Base-by-base conservation (phyloP, 2,888 invertebrate species). In the Meghimatium bilineatum region DNA sequence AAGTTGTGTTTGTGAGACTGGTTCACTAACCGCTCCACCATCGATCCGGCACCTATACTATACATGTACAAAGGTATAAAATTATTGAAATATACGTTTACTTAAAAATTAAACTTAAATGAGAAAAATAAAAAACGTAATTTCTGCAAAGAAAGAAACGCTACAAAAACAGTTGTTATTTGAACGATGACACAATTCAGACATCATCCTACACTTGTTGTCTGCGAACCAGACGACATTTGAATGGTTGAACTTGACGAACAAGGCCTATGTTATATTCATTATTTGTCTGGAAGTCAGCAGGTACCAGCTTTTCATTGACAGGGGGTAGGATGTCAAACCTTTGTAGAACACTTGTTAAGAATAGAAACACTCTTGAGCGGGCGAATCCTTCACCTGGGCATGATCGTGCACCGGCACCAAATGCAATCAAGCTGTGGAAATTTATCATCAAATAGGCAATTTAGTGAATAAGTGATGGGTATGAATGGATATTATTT, bases 321-420 rank as follows among this genome's bases (percentile, higher is more conserved):
- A 32, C 49, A 5, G 84, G 84, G 1, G 84, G 84, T 29, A 80
- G 80, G 29, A 81, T 3, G 72, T 84, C 84, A 49, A 69, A 84
- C 10, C 69, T 69, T 66, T 84, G 80, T 8, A 84, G 49, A 20
- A 84, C 67, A 23, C 52, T 34, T 14, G 80, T 84, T 36, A 84
- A 52, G 20, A 80, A 84, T 26, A 84, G 67, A 34, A 84, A 84
- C 17, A 80, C 75, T 0, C 80, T 69, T 6, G 84, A 76, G 26
- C 80, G 44, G 1, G 84, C 80, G 29, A 84, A 84, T 8, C n/a
- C 56, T 29, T 84, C 80, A 17, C 84, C 84, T 20, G 84, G 80
- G 20, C 84, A 84, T 6, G 49, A 38, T 1, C 84, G 80, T 23
- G 66, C 60, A 26, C 84, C 84, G 23, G 75, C 36, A 1, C 84